phyloP scores from a whole-genome alignment of 2,113 vertebrate genomes.

The Salminus brasiliensis region DNA sequence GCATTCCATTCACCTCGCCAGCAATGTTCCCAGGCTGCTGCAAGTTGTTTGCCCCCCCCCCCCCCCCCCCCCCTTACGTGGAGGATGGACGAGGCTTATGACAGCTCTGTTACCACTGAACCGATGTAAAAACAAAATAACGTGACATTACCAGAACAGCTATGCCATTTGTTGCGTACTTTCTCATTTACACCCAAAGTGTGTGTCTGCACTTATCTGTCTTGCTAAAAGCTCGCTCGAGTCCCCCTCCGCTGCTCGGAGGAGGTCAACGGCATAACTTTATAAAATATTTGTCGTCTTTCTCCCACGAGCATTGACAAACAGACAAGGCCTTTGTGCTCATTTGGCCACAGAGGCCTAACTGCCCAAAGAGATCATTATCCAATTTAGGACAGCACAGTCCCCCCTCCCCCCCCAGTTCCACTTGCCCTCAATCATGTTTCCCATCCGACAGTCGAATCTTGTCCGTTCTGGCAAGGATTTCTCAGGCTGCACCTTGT shows the following conservation, averaged over 20 bases:
- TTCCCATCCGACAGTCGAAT: slow-evolving; percentile 64
- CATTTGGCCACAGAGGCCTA: slow-evolving; percentile 56
- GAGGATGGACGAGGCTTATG: slow-evolving; percentile 35
- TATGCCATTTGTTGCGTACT: background rate
- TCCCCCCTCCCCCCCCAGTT: slow-evolving; percentile 40
- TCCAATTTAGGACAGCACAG: slow-evolving; percentile 65
- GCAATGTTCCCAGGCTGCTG: slow-evolving; percentile 74
- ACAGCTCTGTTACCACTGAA: slow-evolving; percentile 56
- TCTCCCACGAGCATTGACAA: slow-evolving; percentile 46
- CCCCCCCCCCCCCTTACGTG: background rate
- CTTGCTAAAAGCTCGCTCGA: background rate
- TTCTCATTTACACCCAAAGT: background rate
- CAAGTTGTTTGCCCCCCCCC: slow-evolving; percentile 42
- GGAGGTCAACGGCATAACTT: slow-evolving; percentile 21
- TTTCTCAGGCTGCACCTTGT: slow-evolving; percentile 56
- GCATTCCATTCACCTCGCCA: slow-evolving; percentile 75
- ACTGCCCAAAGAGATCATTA: slow-evolving; percentile 65
- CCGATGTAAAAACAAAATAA: slow-evolving; percentile 1
- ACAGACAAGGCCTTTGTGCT: slow-evolving; percentile 61
- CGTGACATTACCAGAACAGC: slow-evolving; percentile 15
- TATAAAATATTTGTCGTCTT: slow-evolving; percentile 37
- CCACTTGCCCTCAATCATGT: slow-evolving; percentile 51
- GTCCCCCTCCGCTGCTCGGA: background rate
- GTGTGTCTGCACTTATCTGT: background rate
- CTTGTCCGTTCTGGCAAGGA: slow-evolving; percentile 48